These are phyloP conservation scores for Crax fasciolata DNA, from an alignment of 2,797 vertebrate species.

Conservation along the genomic window DNA sequence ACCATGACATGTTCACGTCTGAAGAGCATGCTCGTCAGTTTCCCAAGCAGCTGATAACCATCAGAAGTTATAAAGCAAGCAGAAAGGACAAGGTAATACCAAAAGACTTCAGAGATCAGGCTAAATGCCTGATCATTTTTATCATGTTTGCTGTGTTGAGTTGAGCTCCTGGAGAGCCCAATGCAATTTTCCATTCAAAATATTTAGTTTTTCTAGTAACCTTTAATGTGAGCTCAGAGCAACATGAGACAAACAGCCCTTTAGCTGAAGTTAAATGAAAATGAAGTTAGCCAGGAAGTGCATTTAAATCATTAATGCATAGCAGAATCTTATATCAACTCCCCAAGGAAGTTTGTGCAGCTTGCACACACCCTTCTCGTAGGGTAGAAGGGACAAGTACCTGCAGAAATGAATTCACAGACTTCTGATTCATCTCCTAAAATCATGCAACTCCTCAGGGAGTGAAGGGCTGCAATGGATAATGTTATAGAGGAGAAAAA, in stretches of 20 bases:
- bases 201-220: background rate
- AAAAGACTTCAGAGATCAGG: background rate
- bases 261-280: background rate
- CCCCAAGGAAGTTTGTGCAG: too few species aligned
- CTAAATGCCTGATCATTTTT: background rate
- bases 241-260: background rate
- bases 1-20: background rate
- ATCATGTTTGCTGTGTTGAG: accelerated
- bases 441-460: too few species aligned
- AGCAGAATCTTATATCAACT: too few species aligned
- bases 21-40: background rate
- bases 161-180: background rate
- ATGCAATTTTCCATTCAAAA: background rate
- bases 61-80: background rate
- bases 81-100: background rate
- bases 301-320: too few species aligned
- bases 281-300: too few species aligned
- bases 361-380: too few species aligned
- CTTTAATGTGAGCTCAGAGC: background rate
- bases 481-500: background rate
- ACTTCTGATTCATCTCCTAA: too few species aligned
- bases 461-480: background rate
- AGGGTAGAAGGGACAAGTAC: too few species aligned
- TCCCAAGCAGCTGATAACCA: background rate
- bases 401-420: too few species aligned